phyloP scores from a whole-genome alignment of 2,888 invertebrate species.

The Leptopilina drosophilae region DNA sequence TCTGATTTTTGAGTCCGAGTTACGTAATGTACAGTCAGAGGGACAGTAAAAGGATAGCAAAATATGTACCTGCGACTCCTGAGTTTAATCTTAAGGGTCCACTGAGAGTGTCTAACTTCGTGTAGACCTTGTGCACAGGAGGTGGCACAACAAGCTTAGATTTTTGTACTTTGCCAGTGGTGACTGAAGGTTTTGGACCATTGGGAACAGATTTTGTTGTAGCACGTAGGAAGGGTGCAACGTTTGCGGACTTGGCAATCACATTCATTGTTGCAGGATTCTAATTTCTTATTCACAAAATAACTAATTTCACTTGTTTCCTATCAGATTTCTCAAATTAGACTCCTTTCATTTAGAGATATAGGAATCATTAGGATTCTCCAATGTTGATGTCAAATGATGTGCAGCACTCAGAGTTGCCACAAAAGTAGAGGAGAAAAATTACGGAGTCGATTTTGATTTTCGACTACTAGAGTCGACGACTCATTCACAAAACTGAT shows the following conservation, averaged over 20 bases:
- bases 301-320: too few species aligned
- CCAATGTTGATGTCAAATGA: too few species aligned
- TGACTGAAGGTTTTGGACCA: constrained; percentile 81
- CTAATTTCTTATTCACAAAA: too few species aligned
- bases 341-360: too few species aligned
- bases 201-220: constrained; percentile 84
- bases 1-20: too few species aligned
- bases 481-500: too few species aligned
- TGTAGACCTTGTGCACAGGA: constrained; percentile 60
- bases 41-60: background rate
- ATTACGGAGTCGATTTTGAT: too few species aligned
- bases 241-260: constrained; percentile 82
- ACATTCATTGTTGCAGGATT: constrained; percentile 82
- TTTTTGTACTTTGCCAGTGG: constrained; percentile 78
- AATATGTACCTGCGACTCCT: constrained; percentile 79
- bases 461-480: too few species aligned
- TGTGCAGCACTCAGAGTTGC: too few species aligned
- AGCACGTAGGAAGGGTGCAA: constrained; percentile 84
- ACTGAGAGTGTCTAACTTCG: constrained; percentile 78
- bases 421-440: too few species aligned
- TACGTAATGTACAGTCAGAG: background rate
- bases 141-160: constrained; percentile 73
- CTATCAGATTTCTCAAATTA: too few species aligned
- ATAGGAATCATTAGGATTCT: too few species aligned
- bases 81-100: constrained; percentile 81